Base-by-base conservation (phyloP, 2,113 vertebrate genomes). In the Corythornis vintsioides region DNA sequence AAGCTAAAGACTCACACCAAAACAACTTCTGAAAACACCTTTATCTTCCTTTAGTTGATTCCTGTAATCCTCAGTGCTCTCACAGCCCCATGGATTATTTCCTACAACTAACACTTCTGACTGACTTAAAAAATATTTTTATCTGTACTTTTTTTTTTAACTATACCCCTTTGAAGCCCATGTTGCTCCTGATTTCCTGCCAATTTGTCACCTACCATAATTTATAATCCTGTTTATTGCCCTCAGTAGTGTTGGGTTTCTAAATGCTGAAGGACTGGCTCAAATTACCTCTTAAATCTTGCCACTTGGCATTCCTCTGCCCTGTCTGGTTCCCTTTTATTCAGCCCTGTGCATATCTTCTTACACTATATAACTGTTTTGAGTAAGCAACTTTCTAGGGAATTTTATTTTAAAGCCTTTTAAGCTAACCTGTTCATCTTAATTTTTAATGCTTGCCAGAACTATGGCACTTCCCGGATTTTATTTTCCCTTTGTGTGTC, bases 141-240 rank as follows among this genome's bases (percentile, higher is more conserved):
- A 78, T 78, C 74, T 87, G 50, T 45, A 69, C n/a, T 26, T 1
- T 25, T 18, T 13, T 55, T 67, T 33, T 45, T 59, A 38, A 47
- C 64, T 86, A 26, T 76, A 60, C 63, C 64, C 15, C 64, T 89
- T 86, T 94, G 85, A 95, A 95, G 65, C 25, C 52, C 63, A 66
- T 74, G 85, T 89, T 95, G 85, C 85, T 92, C 64, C 60, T 93
- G 79, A 92, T 95, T 96, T 94, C 93, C 92, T 95, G 83, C 33
- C 92, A 92, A 83, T 94, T 91, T 96, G 95, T 95, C 92, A 86
- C 92, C 88, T 91, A 80, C 72, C 56, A 60, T 95, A 89, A 95
- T 93, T 95, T 91, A 94, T 92, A 94, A 89, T 88, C 85, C 90
- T 96, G 90, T 94, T 95, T 95, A 94, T 91, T 94, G 90, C 88